Base-by-base conservation (phyloP, 2,888 invertebrate genomes). In the Elgonia sp. region DNA sequence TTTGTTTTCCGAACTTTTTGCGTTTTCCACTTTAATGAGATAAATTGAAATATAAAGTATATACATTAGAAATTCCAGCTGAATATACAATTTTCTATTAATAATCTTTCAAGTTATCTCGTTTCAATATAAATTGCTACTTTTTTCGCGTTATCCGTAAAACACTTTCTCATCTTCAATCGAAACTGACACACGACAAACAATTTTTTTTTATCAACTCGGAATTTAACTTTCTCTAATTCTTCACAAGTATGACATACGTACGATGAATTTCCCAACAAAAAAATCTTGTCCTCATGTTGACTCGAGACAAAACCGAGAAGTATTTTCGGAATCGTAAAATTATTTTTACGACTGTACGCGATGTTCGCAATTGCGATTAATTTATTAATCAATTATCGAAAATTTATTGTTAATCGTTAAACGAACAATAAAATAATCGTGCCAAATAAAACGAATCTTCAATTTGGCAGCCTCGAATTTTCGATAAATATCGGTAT, bases 141-240 rank as follows among this genome's bases (percentile, higher is more conserved):
- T 29, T 29, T 29, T 29, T 29, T 29, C 29, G 5, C 29, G 29
- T 29, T 29, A 29, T 29, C 29, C 29, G 29, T 29, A 29, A 29
- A 29, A 29, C 29, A 29, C 29, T 69, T 29, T 40, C 67, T 37
- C 40, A 77, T 63, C 29, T 60, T 14, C 6, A 18, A 60, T 60
- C 60, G 29, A 29, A 60, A 60, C 57, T 57, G n/a, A 57, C 62
- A 65, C 46, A 42, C 29, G 62, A 76, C 69, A 76, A 84, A 83
- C 67, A 75, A 65, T 84, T 76, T 76, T 75, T 83, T 76, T 73
- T 55, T 46, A 69, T 75, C 60, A 40, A 55, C 82, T 20, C n/a
- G 76, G 76, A 76, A 76, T 76, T 84, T 63, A 76, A 62, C 83
- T 84, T 84, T 84, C 83, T 69, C 83, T 67, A 70, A 75, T 75